Evolutionary conservation across 64 coral and sea anemone species (phyloP).

Genomic region (Montipora foliosa): DNA sequence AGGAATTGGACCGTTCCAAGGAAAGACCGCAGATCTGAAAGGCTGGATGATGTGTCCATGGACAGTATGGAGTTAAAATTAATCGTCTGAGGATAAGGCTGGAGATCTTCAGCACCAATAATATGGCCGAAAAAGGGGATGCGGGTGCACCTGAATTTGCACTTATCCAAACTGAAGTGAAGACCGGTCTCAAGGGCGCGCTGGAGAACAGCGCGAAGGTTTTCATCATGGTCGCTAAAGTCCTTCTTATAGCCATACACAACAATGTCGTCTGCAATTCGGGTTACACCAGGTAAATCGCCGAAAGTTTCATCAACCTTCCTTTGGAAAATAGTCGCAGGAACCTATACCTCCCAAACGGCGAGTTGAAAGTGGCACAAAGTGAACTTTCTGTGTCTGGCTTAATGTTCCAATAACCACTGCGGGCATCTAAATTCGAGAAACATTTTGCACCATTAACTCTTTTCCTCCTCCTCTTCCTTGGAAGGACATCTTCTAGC

Average conservation of each 20-base stretch:
- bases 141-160: constrained; percentile 49
- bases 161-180: constrained; percentile 53
- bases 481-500: constrained; percentile 41
- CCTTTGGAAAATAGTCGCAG: background rate
- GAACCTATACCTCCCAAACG: constrained; percentile 42
- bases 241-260: background rate
- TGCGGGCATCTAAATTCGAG: constrained; percentile 44
- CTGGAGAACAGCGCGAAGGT: constrained; percentile 52
- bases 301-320: background rate
- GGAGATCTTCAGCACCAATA: constrained; percentile 32
- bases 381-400: constrained; percentile 47
- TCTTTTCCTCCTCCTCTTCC: too few relatives aligned
- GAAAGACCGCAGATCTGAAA: constrained; percentile 4
- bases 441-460: constrained; percentile 38
- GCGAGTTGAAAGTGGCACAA: constrained; percentile 43
- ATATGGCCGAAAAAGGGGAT: constrained; percentile 60
- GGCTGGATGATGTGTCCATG: too few relatives aligned
- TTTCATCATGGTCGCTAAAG: background rate
- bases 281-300: too few relatives aligned
- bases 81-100: constrained; percentile 29
- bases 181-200: constrained; percentile 53
- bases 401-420: constrained; percentile 58
- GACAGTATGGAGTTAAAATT: background rate
- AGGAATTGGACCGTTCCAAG: constrained; percentile 40
- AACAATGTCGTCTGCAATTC: constrained; percentile 42